Base-by-base conservation (phyloP, 2,797 vertebrate genomes). In the Sebastes hubbsi region DNA sequence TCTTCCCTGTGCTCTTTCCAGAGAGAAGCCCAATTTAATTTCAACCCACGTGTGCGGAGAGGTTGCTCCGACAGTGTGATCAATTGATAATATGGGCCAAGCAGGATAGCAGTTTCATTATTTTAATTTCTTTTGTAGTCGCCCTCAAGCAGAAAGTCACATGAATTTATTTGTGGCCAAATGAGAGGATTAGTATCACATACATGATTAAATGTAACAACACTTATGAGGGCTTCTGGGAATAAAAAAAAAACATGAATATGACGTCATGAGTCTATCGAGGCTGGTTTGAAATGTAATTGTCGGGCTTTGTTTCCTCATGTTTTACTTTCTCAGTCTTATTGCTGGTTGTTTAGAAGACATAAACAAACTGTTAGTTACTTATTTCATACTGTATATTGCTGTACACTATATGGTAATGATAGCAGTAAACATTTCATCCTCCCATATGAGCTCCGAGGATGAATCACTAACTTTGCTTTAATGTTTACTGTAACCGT, bases 71-170 rank as follows among this genome's bases (percentile, higher is more conserved):
- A 82, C 82, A 61, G 32, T 55, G 82, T 66, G 89, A 91, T 91
- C 87, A 89, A 90, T 80, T 81, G 77, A 91, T 87, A 78, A 84
- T 79, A 77, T 46, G 56, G 69, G 74, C 77, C 75, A 52, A 78
- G 82, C 76, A 61, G 78, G 73, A 66, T 8, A 69, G 74, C 82
- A 75, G 84, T 90, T 89, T 90, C 82, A 92, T 94, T 91, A 92
- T 91, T 92, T 75, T 85, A 87, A 90, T 90, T 89, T 80, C 72
- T 87, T 59, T 59, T 76, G 49, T 4, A 65, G 80, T 73, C 63
- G 68, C 90, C 90, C 84, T 77, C 63, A 18, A 87, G 89, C 83
- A 46, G 22, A 69, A 66, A 77, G 74, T 58, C 79, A 25, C 64
- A 77, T 84, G 64, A 65, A 87, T 85, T n/a, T 85, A 86, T 91